Evolutionary conservation across 2,113 vertebrate species (phyloP), one percentile per base, ranked within the genome.

Genomic region (Lagenorhynchus albirostris): DNA sequence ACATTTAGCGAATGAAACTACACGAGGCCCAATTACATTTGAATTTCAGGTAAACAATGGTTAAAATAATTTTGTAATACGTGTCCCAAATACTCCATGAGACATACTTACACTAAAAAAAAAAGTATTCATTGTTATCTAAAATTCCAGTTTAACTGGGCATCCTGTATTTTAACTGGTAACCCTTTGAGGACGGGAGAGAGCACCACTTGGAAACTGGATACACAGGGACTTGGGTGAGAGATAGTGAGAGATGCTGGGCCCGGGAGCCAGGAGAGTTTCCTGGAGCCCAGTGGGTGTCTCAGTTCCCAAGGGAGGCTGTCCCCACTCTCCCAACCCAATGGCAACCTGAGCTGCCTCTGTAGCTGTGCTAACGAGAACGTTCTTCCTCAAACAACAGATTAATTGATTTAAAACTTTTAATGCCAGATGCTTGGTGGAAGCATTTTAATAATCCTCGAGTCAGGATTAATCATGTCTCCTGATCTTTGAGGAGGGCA

Each of bases 391-490:
- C 91, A 98, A 98, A 96, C 91, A 97, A 97, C 92, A 98, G 98
- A 98, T 96, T 97, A 98, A 98, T 97, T 97, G 97, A 97, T 98
- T 98, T 96, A 97, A 98, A 98, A 98, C 88, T 98, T 98, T 97
- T 97, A 96, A 97, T 98, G 98, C 96, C 97, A 97, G 95, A 96
- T 95, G 97, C 91, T 97, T 93, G 94, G 97, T 93, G 91, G 93
- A 98, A 95, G 96, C 97, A 96, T 96, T 98, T 98, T 98, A 97
- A 98, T 98, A 98, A 98, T 98, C 97, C 96, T 96, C 26, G 2
- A 97, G 97, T 97, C 96, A 94, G 97, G 98, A 98, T 98, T 98
- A 98, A 98, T 98, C 98, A 97, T 55, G 96, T 97, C 97, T 97
- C 97, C 97, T 98, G 97, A 97, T 98, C 97, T 98, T 98, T 98